phyloP scores from a whole-genome alignment of 2,113 vertebrate genomes.

The Megalops atlanticus region DNA sequence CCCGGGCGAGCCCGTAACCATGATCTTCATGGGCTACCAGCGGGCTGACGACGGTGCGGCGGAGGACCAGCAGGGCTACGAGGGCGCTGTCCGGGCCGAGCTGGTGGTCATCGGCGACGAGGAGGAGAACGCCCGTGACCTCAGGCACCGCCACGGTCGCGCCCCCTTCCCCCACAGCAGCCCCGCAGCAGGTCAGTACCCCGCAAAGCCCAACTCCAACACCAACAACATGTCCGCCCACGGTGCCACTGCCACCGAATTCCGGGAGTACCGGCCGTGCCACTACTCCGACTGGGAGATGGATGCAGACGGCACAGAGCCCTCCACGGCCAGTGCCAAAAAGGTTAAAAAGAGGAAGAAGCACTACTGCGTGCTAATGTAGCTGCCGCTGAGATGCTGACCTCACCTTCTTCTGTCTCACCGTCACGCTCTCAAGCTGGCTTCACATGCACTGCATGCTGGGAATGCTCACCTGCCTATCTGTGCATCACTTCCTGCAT shows the following conservation, averaged over 20 bases:
- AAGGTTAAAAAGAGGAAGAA: constrained; percentile 62
- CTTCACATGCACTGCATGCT: constrained; percentile 17
- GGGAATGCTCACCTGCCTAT: constrained; percentile 25
- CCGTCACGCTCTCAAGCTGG: not conserved
- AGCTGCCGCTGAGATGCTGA: constrained; percentile 29
- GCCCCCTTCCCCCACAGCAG: constrained; percentile 61
- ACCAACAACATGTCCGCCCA: constrained; percentile 57
- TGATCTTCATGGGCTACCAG: constrained; percentile 92
- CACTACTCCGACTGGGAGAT: constrained; percentile 34
- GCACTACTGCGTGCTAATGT: constrained; percentile 70
- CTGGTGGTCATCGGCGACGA: constrained; percentile 79
- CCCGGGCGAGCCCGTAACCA: constrained; percentile 79
- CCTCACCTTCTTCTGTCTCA: constrained; percentile 12
- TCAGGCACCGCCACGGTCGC: constrained; percentile 55
- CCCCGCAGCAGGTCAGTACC: constrained; percentile 43
- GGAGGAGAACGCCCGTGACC: constrained; percentile 53
- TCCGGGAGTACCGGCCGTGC: constrained; percentile 57
- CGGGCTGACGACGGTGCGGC: constrained; percentile 61
- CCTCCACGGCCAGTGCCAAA: constrained; percentile 76
- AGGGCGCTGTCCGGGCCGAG: constrained; percentile 82
- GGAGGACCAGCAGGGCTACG: constrained; percentile 60
- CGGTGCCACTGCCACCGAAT: constrained; percentile 67
- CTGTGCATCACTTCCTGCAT: not conserved
- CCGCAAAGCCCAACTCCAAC: constrained; percentile 27
- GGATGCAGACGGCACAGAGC: constrained; percentile 70